phyloP scores from a whole-genome alignment of 1,140 invertebrate genomes.

The Drosophila ananassae region DNA sequence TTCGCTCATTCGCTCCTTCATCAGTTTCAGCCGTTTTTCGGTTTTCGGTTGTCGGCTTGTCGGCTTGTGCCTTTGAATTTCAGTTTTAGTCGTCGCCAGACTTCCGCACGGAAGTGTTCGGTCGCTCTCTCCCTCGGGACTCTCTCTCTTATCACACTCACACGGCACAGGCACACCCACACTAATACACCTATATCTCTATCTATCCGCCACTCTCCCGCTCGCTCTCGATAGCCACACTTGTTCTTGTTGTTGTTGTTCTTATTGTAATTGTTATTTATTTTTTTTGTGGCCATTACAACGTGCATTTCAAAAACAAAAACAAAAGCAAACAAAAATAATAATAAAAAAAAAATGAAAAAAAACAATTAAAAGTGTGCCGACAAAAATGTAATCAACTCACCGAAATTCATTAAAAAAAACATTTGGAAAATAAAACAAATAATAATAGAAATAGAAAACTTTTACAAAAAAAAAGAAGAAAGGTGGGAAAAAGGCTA shows the following conservation, averaged over 20 bases:
- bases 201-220: slow-evolving; percentile 23
- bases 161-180: background rate
- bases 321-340: background rate
- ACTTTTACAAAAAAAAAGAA: background rate
- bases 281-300: slow-evolving; percentile 20
- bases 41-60: slow-evolving; percentile 19
- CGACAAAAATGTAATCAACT: slow-evolving; percentile 4
- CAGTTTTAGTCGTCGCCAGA: slow-evolving; percentile 77
- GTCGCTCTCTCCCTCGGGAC: slow-evolving; percentile 50
- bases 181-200: slow-evolving; percentile 16
- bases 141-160: slow-evolving; percentile 35
- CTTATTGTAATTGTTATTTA: slow-evolving; percentile 2
- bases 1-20: too few relatives aligned
- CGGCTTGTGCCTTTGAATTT: slow-evolving; percentile 54
- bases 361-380: slow-evolving; percentile 3
- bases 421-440: slow-evolving; percentile 12
- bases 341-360: too few relatives aligned
- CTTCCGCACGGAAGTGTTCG: slow-evolving; percentile 79
- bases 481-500: slow-evolving; percentile 17
- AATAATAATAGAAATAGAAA: background rate
- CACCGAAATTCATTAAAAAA: slow-evolving; percentile 2
- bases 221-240: background rate
- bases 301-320: background rate
- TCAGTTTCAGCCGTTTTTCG: slow-evolving; percentile 1
- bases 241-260: slow-evolving; percentile 5